Conservation (phyloP, 2,797 vertebrate species). For the Cyprinodon diabolis region DNA sequence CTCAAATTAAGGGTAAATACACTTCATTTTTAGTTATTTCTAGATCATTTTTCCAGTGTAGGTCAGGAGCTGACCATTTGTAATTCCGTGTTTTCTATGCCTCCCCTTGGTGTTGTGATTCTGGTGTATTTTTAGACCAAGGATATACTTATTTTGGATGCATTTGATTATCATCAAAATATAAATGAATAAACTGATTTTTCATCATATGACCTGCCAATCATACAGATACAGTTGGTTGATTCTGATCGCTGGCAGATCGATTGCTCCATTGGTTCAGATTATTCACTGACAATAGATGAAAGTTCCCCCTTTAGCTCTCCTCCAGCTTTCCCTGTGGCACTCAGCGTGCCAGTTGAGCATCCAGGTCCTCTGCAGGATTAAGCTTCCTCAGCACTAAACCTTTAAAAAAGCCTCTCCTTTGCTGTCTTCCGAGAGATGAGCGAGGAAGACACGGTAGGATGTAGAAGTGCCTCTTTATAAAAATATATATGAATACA, state of each 20-base stretch:
- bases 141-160: neutral
- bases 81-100: no score
- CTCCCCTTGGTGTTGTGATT: no score
- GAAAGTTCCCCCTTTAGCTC: conserved; percentile 10
- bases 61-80: no score
- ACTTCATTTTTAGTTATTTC: no score
- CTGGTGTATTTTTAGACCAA: neutral
- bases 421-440: conserved; percentile 48
- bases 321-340: conserved; percentile 12
- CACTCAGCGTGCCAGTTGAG: conserved; percentile 8
- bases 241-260: neutral
- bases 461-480: conserved; percentile 23
- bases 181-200: neutral
- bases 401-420: conserved; percentile 60
- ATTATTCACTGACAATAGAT: conserved; percentile 10
- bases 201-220: neutral
- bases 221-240: neutral
- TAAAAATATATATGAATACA: neutral
- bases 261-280: neutral
- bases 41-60: no score
- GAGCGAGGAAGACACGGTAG: conserved; percentile 39
- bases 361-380: conserved; percentile 20
- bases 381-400: conserved; percentile 62
- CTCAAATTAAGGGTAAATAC: no score
- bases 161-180: neutral